These are phyloP conservation scores for Sturnira hondurensis DNA, from an alignment of 2,113 vertebrate species.

Conservation along the genomic window DNA sequence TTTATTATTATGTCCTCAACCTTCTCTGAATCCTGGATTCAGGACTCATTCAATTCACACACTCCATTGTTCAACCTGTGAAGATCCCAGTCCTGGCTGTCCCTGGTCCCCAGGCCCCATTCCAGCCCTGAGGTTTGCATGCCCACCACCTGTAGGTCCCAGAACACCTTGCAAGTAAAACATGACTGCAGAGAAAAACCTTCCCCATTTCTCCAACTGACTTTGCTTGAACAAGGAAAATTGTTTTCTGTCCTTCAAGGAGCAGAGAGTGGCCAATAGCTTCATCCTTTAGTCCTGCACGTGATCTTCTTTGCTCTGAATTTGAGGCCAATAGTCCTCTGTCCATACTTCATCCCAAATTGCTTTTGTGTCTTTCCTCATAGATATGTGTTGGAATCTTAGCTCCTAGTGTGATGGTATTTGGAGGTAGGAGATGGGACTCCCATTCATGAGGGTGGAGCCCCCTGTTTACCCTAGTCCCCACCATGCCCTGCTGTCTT, in stretches of 20 bases:
- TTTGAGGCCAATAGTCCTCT: background rate
- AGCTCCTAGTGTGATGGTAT: background rate
- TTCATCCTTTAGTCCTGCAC: background rate
- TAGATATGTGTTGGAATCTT: background rate
- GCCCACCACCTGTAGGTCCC: background rate
- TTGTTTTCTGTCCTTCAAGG: background rate
- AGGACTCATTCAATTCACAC: background rate
- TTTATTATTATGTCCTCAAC: background rate
- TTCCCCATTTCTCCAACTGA: background rate
- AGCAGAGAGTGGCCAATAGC: background rate
- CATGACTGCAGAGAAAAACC: background rate
- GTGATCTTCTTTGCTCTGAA: background rate
- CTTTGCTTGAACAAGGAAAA: background rate
- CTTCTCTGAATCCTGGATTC: background rate
- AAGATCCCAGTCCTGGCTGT: background rate
- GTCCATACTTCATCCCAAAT: background rate
- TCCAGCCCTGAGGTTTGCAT: background rate
- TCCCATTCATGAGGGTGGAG: background rate
- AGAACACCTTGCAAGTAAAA: fast-evolving
- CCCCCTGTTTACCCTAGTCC: background rate
- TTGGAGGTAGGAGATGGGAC: background rate
- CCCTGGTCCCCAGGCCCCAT: background rate
- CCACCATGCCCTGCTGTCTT: background rate
- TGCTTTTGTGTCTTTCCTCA: background rate
- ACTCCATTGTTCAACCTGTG: background rate